A percentile compares a stretch with the other conserved stretches of the same genome.
Evolutionary conservation across 1,140 invertebrate species (phyloP).

Genomic region (Sarcophaga bullata): DNA sequence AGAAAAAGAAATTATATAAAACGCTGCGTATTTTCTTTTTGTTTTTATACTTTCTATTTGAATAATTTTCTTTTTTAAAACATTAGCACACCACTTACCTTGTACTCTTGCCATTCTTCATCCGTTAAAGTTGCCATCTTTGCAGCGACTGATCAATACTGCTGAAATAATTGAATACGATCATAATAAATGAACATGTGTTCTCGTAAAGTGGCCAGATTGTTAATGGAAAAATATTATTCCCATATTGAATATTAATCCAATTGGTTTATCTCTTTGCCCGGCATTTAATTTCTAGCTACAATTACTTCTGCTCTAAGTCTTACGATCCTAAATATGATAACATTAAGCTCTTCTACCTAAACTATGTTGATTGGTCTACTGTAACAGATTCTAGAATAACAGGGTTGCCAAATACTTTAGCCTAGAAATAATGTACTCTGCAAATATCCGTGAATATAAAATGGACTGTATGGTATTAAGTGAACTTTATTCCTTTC

Average conservation of each 20-base stretch:
- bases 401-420: no score
- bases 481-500: no score
- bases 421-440: no score
- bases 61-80: not conserved
- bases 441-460: no score
- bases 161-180: not conserved
- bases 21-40: not conserved
- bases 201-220: not conserved
- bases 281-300: no score
- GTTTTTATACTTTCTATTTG: not conserved
- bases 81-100: not conserved
- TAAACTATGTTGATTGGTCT: no score
- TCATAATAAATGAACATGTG: not conserved
- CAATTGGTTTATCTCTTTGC: no score
- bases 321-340: no score
- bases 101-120: not conserved
- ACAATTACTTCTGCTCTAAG: no score
- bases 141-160: not conserved
- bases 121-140: slow-evolving; percentile 9
- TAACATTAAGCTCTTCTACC: no score
- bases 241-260: not conserved
- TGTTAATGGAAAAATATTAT: not conserved
- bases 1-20: not conserved
- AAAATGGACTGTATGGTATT: no score
- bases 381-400: no score